These are phyloP conservation scores for Lucilia sericata DNA, from an alignment of 1,140 invertebrate species.

Conservation along the genomic window DNA sequence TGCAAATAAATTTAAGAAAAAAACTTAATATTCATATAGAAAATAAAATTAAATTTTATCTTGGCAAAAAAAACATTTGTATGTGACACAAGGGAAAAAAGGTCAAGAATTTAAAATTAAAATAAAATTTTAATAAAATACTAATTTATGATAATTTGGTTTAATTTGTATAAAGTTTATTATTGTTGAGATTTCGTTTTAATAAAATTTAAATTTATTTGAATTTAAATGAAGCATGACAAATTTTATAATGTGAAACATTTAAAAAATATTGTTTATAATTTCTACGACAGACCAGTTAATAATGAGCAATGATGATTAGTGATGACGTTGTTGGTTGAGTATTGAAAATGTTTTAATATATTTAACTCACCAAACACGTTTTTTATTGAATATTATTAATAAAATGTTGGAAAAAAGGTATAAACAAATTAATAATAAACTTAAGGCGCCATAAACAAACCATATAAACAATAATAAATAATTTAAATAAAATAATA, in stretches of 20 bases:
- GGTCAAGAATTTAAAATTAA: too few species aligned
- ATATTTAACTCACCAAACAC: not conserved
- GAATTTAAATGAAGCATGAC: conserved; percentile 1
- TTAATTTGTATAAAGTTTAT: not conserved
- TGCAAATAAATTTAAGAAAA: not conserved
- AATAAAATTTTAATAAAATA: not conserved
- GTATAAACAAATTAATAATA: not conserved
- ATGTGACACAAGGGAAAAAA: too few species aligned
- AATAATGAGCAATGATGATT: not conserved
- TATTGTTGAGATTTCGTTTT: not conserved
- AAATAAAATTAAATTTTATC: too few species aligned
- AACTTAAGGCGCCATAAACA: not conserved
- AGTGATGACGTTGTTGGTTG: not conserved
- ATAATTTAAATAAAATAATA: too few species aligned
- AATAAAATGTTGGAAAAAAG: not conserved
- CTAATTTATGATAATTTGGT: not conserved
- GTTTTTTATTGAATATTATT: not conserved
- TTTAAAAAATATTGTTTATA: not conserved
- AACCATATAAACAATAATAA: not conserved
- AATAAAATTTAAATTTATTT: not conserved
- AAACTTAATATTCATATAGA: too few species aligned
- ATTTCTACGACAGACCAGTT: not conserved
- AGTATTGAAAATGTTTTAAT: not conserved
- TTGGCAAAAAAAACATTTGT: not conserved
- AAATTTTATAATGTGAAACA: conserved; percentile 8